Evolutionary conservation across 2,797 vertebrate species (phyloP), one percentile per base, ranked within the genome.

Genomic region (Rachycentron canadum): DNA sequence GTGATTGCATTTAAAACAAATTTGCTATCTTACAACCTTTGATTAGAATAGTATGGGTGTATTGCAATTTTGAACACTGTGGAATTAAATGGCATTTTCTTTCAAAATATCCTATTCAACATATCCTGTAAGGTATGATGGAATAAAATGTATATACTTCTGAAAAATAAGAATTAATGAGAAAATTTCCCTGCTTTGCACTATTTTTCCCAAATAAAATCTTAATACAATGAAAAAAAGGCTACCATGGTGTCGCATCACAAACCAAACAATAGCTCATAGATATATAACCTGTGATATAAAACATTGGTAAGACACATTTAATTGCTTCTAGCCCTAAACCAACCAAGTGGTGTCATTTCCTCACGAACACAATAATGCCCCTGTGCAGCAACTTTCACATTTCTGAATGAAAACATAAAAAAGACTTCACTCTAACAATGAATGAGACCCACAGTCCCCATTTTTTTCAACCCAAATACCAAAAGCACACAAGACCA

Each of bases 361-460:
- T 90, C 78, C 84, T 91, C 81, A 69, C 73, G 28, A 61, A 93
- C 90, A 85, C 88, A 88, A 88, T 94, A 95, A 93, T 95, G 94
- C 95, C 91, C 93, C 85, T 86, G 83, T 90, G 81, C 79, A 89
- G 82, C 71, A 86, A 91, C 69, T 76, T 93, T 96, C 93, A 94
- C 92, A 95, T 95, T 95, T 93, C 88, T 88, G 88, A 82, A 91
- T 87, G 82, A 91, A 92, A 92, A 89, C 76, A 88, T 59, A 79
- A 71, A 84, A 83, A 93, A 91, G 85, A 90, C 88, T 92, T 92
- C 87, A 91, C 86, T 90, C 82, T 71, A 74, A 87, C 78, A 91
- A 80, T 76, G 72, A 69, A 73, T 45, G 60, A 86, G 81, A 85
- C 71, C 81, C 77, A 86, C 36, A 75, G 66, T 68, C 71, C 75